Evolutionary conservation across 1,140 invertebrate genomes (phyloP).

Genomic region (Drosophila orena): DNA sequence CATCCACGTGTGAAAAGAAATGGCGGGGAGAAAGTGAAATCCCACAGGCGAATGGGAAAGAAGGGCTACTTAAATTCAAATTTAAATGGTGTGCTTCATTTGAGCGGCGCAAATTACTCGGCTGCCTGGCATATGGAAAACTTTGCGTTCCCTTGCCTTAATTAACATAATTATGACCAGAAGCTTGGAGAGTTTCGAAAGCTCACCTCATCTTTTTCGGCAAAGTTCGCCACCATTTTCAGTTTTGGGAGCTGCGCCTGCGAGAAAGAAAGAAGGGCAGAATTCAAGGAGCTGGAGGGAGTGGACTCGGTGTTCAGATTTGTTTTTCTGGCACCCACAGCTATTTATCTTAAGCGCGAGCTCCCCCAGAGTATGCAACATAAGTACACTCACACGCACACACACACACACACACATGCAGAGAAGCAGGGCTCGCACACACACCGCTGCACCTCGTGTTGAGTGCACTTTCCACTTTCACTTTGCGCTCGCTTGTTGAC

Average conservation of each 20-base stretch:
- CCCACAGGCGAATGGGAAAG: constrained; percentile 1
- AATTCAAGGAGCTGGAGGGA: not conserved
- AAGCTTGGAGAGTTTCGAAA: constrained; percentile 18
- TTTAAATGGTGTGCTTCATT: constrained; percentile 78
- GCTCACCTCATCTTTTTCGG: constrained; percentile 26
- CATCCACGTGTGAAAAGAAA: constrained; percentile 14
- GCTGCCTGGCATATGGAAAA: constrained; percentile 40
- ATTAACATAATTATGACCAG: constrained; percentile 74
- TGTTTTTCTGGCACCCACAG: constrained; percentile 59
- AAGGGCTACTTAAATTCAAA: constrained; percentile 73
- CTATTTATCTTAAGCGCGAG: constrained; percentile 74
- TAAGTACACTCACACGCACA: constrained; percentile 50
- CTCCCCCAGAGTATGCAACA: constrained; percentile 65
- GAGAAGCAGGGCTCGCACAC: constrained; percentile 1
- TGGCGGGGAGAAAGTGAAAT: not conserved
- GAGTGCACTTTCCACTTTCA: constrained; percentile 81
- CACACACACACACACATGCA: constrained; percentile 7
- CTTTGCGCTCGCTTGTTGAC: constrained; percentile 77
- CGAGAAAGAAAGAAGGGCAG: not conserved
- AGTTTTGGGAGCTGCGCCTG: constrained; percentile 32
- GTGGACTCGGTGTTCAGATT: constrained; percentile 38
- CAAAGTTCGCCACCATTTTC: constrained; percentile 31
- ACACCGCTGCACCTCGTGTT: constrained; percentile 41
- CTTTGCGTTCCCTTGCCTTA: constrained; percentile 46
- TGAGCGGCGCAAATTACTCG: constrained; percentile 42